Evolutionary conservation across 2,113 vertebrate genomes (phyloP), one percentile per base, ranked within the genome.

Genomic region (Synchiropus splendidus): DNA sequence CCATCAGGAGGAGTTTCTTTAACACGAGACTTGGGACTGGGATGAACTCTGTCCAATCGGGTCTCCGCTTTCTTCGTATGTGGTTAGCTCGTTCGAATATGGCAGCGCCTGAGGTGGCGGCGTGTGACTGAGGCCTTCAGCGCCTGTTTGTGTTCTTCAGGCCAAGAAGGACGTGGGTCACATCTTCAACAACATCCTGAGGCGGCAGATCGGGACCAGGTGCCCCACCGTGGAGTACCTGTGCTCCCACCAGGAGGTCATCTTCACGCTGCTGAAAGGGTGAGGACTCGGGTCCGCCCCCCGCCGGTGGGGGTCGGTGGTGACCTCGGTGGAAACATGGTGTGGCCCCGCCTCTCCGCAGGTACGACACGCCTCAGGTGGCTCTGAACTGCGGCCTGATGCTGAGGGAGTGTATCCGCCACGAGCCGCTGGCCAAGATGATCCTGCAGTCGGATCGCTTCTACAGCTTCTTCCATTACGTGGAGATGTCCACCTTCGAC

Each of bases 171-270:
- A 98, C 0, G 93, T 97, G 58, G 92, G 92, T 75, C 93, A 98
- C 83, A 96, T 98, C 80, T 98, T 98, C 70, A 97, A 97, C 85
- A 97, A 98, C 83, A 96, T 98, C 79, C 80, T 97, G 68, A 88
- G 93, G 80, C 85, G 94, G 83, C 92, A 97, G 59, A 94, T 97
- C 14, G 92, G 92, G 27, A 87, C 91, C 8, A 84, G 92, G 58
- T 90, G 87, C 67, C 93, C 92, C 46, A 96, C 93, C 0, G 92
- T 97, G 42, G 93, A 97, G 62, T 94, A 97, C 45, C 91, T 98
- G 57, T 90, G 91, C 59, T 91, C 92, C 58, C 91, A 92, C 79
- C 91, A 91, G 53, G 89, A 96, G 54, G 87, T 98, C 54, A 88
- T 98, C 5, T 98, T 92, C 50, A 90, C 92, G 60, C 89, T 98